A percentile compares a stretch with the other conserved stretches of the same genome.
phyloP scores from a whole-genome alignment of 92 coral and sea anemone species.

The Porites cylindrica region DNA sequence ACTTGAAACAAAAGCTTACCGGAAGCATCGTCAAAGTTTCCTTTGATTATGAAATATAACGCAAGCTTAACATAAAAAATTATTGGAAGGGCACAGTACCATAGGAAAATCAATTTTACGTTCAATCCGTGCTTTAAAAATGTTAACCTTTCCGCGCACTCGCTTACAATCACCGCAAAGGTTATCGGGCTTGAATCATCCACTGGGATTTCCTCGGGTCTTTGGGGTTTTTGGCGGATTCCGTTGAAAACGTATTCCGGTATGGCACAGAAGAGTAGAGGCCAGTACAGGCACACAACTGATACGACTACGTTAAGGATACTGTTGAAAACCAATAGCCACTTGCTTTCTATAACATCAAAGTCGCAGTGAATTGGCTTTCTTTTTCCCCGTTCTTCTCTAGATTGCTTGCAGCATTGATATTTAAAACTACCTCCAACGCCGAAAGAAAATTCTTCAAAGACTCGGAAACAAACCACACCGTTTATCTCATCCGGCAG shows the following conservation, averaged over 20 bases:
- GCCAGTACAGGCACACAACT: constrained; percentile 42
- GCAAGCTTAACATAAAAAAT: constrained; percentile 50
- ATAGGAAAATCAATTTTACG: constrained; percentile 23
- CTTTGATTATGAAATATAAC: constrained; percentile 55
- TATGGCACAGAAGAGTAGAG: constrained; percentile 33
- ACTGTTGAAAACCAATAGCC: constrained; percentile 52
- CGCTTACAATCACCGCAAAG: constrained; percentile 12
- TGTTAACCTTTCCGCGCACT: constrained; percentile 16
- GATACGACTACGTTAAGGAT: constrained; percentile 33
- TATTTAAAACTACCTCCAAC: constrained; percentile 56
- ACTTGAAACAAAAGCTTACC: constrained; percentile 52
- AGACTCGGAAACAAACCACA: constrained; percentile 59
- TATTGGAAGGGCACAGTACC: constrained; percentile 58
- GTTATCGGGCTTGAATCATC: constrained; percentile 60
- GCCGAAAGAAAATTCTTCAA: constrained; percentile 58
- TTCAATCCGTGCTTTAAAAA: constrained; percentile 9
- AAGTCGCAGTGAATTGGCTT: constrained; percentile 27
- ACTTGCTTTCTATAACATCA: constrained; percentile 46
- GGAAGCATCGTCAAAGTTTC: constrained; percentile 51
- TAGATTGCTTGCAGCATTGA: constrained; percentile 34
- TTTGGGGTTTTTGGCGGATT: background rate
- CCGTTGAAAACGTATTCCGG: constrained; percentile 21
- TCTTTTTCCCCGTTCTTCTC: constrained; percentile 1
- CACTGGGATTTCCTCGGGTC: background rate
- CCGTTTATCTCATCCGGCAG: constrained; percentile 1